Base-by-base conservation (phyloP, 1,140 invertebrate genomes). In the Cherax destructor region DNA sequence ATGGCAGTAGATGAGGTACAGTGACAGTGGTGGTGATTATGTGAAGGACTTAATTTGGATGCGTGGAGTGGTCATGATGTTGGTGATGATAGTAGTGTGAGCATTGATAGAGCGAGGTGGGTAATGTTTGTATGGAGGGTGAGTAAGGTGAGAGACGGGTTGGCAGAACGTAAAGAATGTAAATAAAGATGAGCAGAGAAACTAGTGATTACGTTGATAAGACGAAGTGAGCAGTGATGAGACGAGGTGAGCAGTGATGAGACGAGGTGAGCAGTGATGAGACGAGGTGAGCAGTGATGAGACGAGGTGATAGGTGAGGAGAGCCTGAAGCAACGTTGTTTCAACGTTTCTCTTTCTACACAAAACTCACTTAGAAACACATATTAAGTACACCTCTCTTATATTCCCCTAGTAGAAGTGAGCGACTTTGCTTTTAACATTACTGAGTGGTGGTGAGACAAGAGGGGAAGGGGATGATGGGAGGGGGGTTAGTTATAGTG, bases 401-500 rank as follows among this genome's bases (percentile, higher is more conserved):
- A 41, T 41, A 1, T 41, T 1, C 30, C 30, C 2, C 30, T 41
- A 41, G 30, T 41, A 41, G 30, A 41, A 41, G 30, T 41, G 30
- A 24, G 65, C 47, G 61, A 24, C 13, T 65, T 65, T 65, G 1
- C 9, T 56, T 56, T 65, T 18, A 65, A 5, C 5, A 18, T 16
- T 41, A 3, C 30, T 13, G 47, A 18, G 52, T 83, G 52, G 52
- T 83, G 80, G 50, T 56, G 50, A 77, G 72, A 21, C 49, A 61
- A 50, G 84, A 41, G 21, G 47, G 10, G 84, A n/a, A 49, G 59
- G 56, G 30, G 83, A 50, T 76, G 84, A 21, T 56, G 52, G 84
- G 11, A 52, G 52, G 50, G 50, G 72, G 84, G 50, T 50, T 78
- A 69, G 74, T 52, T 47, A 74, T 18, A 47, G 30, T 80, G 79